phyloP scores from a whole-genome alignment of 2,888 invertebrate species.

The Rhagonycha fulva region DNA sequence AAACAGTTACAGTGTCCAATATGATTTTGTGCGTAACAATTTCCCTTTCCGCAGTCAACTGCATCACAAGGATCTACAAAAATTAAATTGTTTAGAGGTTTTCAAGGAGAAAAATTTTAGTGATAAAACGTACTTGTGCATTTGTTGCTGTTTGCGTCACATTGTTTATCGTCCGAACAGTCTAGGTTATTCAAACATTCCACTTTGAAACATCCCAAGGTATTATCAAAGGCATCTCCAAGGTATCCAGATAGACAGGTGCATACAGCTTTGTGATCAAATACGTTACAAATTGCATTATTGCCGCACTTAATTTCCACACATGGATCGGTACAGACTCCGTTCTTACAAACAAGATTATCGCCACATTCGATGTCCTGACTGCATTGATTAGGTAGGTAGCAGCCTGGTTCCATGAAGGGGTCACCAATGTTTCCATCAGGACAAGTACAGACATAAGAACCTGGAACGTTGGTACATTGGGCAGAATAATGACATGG shows the following conservation, averaged over 20 bases:
- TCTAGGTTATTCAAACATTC: conserved; percentile 81
- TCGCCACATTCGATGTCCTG: conserved; percentile 76
- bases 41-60: conserved; percentile 79
- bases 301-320: conserved; percentile 71
- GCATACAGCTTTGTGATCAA: conserved; percentile 74
- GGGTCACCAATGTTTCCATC: conserved; percentile 78
- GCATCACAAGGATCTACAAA: conserved; percentile 77
- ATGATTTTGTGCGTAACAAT: conserved; percentile 75
- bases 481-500: conserved; percentile 82
- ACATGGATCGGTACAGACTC: conserved; percentile 84
- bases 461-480: conserved; percentile 80
- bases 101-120: not conserved
- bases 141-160: conserved; percentile 75
- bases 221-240: conserved; percentile 77
- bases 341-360: conserved; percentile 73
- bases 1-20: conserved; percentile 74
- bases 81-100: conserved; percentile 1
- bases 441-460: conserved; percentile 80
- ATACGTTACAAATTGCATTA: conserved; percentile 76
- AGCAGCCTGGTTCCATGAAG: conserved; percentile 73
- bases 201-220: conserved; percentile 85
- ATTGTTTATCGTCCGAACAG: conserved; percentile 75
- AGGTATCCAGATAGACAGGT: conserved; percentile 80
- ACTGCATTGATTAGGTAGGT: conserved; percentile 76
- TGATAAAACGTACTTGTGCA: conserved; percentile 67